Evolutionary conservation across 2,888 invertebrate species (phyloP), one percentile per base, ranked within the genome.

Genomic region (Eupithecia centaureata): DNA sequence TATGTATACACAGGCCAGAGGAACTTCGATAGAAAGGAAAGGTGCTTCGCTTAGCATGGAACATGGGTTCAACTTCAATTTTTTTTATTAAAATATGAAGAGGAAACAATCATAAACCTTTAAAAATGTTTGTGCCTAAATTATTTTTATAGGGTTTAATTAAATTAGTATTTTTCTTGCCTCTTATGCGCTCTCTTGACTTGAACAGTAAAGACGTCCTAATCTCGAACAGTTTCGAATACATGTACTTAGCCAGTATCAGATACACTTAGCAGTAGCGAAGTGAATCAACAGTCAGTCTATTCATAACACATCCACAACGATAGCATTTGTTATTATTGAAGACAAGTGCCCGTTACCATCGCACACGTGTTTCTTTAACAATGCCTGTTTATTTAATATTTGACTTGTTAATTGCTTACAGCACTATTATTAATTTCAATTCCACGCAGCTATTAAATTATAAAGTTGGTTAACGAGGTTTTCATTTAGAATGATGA

Each of bases 361-460:
- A 76, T 74, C 68, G 60, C 72, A 76, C 80, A 76, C 79, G 78
- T 79, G 76, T 77, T 77, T 70, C 56, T 65, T 67, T 65, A 54
- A 81, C 80, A 79, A 82, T 77, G 76, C 78, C 75, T 80, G 81
- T 82, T 85, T 84, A 77, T 80, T 78, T 77, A 83, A 84, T 84
- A 84, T 83, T 82, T 78, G 74, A 83, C 79, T 80, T 79, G 78
- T 77, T 76, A 74, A 78, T 81, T 76, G 71, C 72, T 72, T 72
- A 71, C 75, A 74, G 71, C 66, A 74, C 63, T 68, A 70, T 68
- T 71, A 18, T 30, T 57, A 54, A 54, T 72, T 75, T 61, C 63
- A 71, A 78, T 74, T 71, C 52, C 52, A 27, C 25, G 15, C 12
- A 12, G 25, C 27, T 27, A 52, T 27, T 27, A 13, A 52, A 52